These are phyloP conservation scores for Drosophila pruinosa DNA, from an alignment of 1,140 invertebrate species.

Conservation along the genomic window DNA sequence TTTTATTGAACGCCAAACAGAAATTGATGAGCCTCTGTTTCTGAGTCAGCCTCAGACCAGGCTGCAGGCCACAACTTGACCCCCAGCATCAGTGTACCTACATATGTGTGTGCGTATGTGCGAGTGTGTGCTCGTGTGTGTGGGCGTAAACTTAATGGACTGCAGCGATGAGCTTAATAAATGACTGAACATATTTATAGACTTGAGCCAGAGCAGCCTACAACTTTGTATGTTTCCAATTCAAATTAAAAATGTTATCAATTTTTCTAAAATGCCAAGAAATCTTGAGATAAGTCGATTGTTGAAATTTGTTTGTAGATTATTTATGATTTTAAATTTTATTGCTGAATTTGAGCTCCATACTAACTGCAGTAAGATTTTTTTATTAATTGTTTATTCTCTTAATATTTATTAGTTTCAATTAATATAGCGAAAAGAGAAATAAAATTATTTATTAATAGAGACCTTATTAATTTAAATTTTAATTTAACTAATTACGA, in stretches of 20 bases:
- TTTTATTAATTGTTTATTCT: not conserved
- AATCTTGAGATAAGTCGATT: not conserved
- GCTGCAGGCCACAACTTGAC: conserved; percentile 70
- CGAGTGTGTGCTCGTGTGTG: conserved; percentile 12
- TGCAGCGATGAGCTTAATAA: conserved; percentile 14
- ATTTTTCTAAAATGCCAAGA: not conserved
- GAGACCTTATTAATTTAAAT: too few relatives aligned
- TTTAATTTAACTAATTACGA: too few relatives aligned
- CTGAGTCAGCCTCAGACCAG: conserved; percentile 33
- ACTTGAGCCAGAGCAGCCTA: not conserved
- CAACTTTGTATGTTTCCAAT: conserved; percentile 8
- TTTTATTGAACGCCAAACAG: conserved; percentile 65
- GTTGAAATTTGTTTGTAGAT: not conserved
- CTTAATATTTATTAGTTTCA: not conserved
- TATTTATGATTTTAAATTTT: not conserved
- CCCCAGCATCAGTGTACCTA: not conserved
- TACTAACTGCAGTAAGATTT: not conserved
- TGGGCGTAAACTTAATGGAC: conserved; percentile 23
- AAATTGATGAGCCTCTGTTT: conserved; percentile 65
- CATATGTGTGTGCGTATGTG: conserved; percentile 30
- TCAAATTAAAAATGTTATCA: conserved; percentile 1
- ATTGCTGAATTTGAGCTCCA: not conserved
- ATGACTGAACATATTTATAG: conserved; percentile 21
- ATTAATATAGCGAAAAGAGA: too few relatives aligned
- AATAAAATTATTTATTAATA: too few relatives aligned